These are phyloP conservation scores for Pyrgilauda ruficollis DNA, from an alignment of 2,113 vertebrate species.

Conservation along the genomic window DNA sequence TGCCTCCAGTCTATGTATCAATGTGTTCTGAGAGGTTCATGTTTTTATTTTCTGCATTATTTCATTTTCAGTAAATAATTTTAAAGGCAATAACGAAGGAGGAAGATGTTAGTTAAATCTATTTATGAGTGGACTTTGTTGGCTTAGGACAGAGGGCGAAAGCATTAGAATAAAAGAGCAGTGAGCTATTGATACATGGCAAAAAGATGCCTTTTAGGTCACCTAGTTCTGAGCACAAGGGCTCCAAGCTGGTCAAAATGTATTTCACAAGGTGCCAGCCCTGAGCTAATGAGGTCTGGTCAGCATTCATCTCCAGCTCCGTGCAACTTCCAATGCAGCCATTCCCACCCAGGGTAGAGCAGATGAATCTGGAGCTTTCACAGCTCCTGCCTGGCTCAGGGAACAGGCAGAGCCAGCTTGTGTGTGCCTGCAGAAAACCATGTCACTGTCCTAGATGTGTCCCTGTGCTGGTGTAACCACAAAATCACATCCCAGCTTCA, in stretches of 20 bases:
- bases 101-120: neutral
- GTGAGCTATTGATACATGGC: neutral
- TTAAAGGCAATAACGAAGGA: neutral
- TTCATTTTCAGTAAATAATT: neutral
- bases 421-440: neutral
- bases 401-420: neutral
- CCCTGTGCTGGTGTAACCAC: neutral
- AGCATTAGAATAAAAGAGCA: neutral
- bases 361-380: neutral
- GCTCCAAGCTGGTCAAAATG: neutral
- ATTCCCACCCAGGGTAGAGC: neutral
- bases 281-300: neutral
- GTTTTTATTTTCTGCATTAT: neutral
- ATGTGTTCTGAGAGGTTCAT: neutral
- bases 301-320: neutral
- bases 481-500: neutral
- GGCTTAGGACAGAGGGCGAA: neutral
- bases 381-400: neutral
- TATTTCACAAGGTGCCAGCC: neutral
- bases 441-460: neutral
- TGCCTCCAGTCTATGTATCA: neutral
- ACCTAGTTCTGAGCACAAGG: neutral
- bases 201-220: neutral
- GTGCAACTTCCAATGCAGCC: neutral
- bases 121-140: neutral